Percentiles rank a stretch among this genome's conserved stretches.
phyloP scores from a whole-genome alignment of 2,888 invertebrate genomes.

The Coelogynopora nodosa region DNA sequence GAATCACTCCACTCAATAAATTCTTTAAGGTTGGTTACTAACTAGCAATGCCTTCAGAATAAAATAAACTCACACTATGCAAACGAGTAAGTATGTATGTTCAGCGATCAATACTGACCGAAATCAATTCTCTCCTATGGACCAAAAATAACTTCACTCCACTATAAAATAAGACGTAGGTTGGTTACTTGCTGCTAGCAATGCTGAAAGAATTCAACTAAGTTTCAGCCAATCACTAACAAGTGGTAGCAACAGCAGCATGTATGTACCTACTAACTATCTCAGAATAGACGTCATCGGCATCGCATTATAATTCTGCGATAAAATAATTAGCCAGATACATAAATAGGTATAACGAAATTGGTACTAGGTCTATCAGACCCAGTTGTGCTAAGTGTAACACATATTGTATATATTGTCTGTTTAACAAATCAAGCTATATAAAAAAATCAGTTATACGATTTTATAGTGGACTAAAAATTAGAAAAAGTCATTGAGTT shows the following conservation, averaged over 20 bases:
- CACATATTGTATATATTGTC: not conserved
- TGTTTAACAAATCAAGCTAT: not conserved
- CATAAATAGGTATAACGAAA: not conserved
- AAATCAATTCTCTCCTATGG: not conserved
- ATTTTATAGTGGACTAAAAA: not conserved
- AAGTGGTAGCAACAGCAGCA: no score
- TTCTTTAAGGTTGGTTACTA: not conserved
- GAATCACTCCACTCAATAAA: not conserved
- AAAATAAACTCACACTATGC: not conserved
- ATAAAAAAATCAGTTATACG: not conserved
- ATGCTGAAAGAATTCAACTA: not conserved
- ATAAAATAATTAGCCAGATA: not conserved
- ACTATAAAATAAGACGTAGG: not conserved
- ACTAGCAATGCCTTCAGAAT: not conserved
- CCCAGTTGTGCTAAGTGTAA: not conserved
- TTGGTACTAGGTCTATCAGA: not conserved
- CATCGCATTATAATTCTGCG: not conserved
- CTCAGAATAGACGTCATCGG: not conserved
- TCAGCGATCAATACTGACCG: not conserved
- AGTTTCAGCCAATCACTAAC: no score
- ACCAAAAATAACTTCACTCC: not conserved
- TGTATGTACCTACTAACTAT: no score
- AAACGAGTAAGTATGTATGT: not conserved
- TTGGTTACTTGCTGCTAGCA: not conserved
- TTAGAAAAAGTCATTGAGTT: not conserved